These are phyloP conservation scores for Orbicella faveolata DNA, from an alignment of 64 coral and sea anemone genomes.

Conservation along the genomic window DNA sequence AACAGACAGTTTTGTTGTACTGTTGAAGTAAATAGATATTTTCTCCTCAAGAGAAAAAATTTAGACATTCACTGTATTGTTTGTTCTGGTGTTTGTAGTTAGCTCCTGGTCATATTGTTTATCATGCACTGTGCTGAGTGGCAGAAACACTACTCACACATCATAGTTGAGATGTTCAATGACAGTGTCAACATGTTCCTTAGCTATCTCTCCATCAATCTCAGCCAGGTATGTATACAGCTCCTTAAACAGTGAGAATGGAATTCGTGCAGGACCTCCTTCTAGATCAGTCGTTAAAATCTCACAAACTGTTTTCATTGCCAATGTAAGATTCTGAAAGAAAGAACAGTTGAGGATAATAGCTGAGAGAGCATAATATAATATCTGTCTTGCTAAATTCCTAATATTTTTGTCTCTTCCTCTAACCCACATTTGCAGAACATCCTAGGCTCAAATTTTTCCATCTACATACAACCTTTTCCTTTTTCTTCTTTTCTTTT, in stretches of 20 bases:
- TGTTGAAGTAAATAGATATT: neutral
- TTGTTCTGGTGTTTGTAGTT: too few species aligned
- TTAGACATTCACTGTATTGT: neutral
- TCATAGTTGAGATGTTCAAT: constrained; percentile 95
- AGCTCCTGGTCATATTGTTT: too few species aligned
- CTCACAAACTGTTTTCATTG: constrained; percentile 98
- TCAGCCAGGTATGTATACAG: constrained; percentile 89
- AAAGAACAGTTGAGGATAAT: neutral
- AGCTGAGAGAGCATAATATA: too few species aligned
- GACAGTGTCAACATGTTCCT: constrained; percentile 90
- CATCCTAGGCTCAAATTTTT: too few species aligned
- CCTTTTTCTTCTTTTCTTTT: too few species aligned
- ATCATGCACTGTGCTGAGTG: neutral
- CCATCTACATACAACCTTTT: too few species aligned
- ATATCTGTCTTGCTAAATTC: too few species aligned
- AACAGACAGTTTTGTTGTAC: neutral
- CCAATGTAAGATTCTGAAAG: constrained; percentile 79
- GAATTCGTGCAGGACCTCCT: constrained; percentile 81
- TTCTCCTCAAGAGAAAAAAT: neutral
- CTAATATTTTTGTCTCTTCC: too few species aligned
- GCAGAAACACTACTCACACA: constrained; percentile 71
- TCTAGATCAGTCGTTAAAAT: constrained; percentile 94
- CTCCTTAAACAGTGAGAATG: constrained; percentile 93
- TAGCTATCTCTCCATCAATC: constrained; percentile 92
- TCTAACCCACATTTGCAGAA: too few species aligned